Percentiles rank a stretch among this genome's conserved stretches.
phyloP scores from a whole-genome alignment of 2,113 vertebrate genomes.

The Calidris pygmaea region DNA sequence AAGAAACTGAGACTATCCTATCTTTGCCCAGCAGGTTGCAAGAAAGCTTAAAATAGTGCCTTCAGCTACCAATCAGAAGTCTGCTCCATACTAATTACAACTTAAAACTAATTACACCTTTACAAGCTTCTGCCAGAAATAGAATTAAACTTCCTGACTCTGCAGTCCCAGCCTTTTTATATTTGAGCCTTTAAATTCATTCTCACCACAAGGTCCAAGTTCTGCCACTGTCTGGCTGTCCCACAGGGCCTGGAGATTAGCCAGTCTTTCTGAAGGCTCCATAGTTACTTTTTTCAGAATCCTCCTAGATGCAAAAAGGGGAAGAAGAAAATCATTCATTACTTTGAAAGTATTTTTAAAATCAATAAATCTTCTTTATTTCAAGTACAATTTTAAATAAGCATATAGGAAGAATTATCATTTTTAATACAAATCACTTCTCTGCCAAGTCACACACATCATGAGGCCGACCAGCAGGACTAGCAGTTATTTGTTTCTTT shows the following conservation, averaged over 20 bases:
- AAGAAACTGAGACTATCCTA: constrained; percentile 10
- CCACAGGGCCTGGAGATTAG: constrained; percentile 87
- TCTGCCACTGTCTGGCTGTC: constrained; percentile 90
- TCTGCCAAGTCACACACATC: not conserved
- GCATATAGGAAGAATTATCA: not conserved
- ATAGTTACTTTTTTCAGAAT: constrained; percentile 93
- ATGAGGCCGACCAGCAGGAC: not conserved
- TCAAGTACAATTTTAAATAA: not conserved
- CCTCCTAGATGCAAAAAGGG: constrained; percentile 76
- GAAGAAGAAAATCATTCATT: not conserved
- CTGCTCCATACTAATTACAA: constrained; percentile 54
- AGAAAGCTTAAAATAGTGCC: constrained; percentile 59
- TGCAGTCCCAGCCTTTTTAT: constrained; percentile 17
- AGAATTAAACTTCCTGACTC: constrained; percentile 54
- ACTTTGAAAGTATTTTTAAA: not conserved
- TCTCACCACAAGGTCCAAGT: constrained; percentile 93
- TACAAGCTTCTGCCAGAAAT: constrained; percentile 51
- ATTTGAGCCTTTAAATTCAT: constrained; percentile 44
- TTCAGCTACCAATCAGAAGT: constrained; percentile 54
- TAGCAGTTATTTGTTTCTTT: not conserved
- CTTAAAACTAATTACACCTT: constrained; percentile 72
- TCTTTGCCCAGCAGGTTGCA: not conserved
- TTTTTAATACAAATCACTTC: not conserved
- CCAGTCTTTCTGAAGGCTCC: constrained; percentile 90
- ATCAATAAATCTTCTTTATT: not conserved